These are phyloP conservation scores for Sphenopsis melanotis DNA, from an alignment of 2,797 vertebrate species.

Conservation along the genomic window DNA sequence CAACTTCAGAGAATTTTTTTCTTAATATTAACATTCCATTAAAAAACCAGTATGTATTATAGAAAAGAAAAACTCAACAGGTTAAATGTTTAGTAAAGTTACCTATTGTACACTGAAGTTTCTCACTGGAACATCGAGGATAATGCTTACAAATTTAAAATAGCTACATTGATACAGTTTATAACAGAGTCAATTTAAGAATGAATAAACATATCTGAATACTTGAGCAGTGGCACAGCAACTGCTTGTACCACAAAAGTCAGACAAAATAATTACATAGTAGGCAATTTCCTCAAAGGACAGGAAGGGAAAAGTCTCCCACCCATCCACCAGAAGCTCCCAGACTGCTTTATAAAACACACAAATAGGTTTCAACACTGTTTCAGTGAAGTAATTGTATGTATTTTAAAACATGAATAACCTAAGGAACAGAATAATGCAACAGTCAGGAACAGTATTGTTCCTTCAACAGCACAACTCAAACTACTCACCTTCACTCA, in stretches of 20 bases:
- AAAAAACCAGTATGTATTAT: not conserved
- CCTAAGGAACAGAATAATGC: not conserved
- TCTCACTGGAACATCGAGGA: not conserved
- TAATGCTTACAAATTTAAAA: not conserved
- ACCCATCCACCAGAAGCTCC: not conserved
- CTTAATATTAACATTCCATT: not conserved
- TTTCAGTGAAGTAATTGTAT: not conserved
- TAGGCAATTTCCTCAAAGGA: not conserved
- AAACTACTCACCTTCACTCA: not conserved
- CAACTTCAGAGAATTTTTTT: not conserved
- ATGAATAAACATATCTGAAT: not conserved
- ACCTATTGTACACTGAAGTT: not conserved
- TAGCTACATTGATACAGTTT: not conserved
- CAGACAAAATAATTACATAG: not conserved
- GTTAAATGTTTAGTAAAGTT: not conserved
- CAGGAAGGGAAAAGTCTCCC: not conserved
- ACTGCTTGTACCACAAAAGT: not conserved
- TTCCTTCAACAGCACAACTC: not conserved
- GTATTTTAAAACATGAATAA: not conserved
- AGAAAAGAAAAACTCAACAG: not conserved
- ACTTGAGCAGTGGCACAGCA: not conserved
- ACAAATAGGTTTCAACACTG: not conserved
- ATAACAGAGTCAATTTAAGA: not conserved
- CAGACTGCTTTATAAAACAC: not conserved
- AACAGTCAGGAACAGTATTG: not conserved